These are phyloP conservation scores for Aleiodes leptofemur DNA, from an alignment of 2,888 invertebrate species.

Conservation along the genomic window DNA sequence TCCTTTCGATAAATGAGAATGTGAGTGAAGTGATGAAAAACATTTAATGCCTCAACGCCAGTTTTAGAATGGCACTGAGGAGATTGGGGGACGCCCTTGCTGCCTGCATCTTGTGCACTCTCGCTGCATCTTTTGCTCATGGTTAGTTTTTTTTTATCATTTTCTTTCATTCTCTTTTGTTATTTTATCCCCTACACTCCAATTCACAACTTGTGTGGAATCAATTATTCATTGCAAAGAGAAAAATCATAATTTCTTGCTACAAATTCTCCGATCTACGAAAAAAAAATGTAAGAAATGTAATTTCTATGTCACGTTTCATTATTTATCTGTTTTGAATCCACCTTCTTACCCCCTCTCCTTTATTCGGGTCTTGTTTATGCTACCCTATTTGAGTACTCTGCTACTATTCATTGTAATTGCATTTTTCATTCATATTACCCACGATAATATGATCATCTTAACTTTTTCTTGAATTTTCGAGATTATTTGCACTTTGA, in stretches of 20 bases:
- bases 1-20: constrained; percentile 51
- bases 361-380: constrained; percentile 36
- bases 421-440: neutral
- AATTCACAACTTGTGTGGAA: too few species aligned
- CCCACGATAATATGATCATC: neutral
- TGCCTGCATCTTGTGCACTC: constrained; percentile 60
- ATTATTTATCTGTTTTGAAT: constrained; percentile 16
- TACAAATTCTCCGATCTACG: neutral
- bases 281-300: neutral
- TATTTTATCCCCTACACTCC: neutral
- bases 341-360: neutral
- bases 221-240: too few species aligned
- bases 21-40: constrained; percentile 53
- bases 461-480: too few species aligned
- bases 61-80: constrained; percentile 64
- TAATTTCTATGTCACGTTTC: neutral
- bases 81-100: constrained; percentile 60
- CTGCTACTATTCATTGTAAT: constrained; percentile 7
- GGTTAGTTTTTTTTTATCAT: constrained; percentile 41
- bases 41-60: constrained; percentile 44
- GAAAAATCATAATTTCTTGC: too few species aligned
- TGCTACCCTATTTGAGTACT: constrained; percentile 25
- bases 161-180: too few species aligned
- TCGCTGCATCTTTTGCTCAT: constrained; percentile 54
- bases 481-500: too few species aligned